Conservation (phyloP, 1,140 invertebrate species). For the Papilio polytes region DNA sequence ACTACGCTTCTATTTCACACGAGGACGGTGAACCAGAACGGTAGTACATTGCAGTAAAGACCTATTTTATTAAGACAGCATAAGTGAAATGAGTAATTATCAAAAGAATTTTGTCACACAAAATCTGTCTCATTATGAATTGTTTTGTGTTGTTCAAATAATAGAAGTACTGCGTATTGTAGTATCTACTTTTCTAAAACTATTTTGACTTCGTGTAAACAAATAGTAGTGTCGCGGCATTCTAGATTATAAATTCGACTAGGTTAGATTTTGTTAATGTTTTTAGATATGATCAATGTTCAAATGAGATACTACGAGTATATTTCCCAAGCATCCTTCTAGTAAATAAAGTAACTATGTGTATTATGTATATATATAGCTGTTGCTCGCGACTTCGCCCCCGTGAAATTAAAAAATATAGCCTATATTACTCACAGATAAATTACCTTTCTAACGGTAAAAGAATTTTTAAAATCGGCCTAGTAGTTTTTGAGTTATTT, state of each 20-base stretch:
- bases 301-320: not conserved
- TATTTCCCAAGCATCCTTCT: no score
- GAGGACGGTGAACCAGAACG: not conserved
- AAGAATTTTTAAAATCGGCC: no score
- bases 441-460: no score
- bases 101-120: not conserved
- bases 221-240: not conserved
- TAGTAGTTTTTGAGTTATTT: no score
- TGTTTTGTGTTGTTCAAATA: not conserved
- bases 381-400: no score
- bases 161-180: not conserved
- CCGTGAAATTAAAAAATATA: no score
- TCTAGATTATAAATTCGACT: not conserved
- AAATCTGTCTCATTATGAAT: not conserved
- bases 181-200: not conserved
- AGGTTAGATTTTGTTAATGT: not conserved
- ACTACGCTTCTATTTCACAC: not conserved
- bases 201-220: not conserved
- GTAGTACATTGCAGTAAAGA: no score
- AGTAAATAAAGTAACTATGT: no score
- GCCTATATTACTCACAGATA: no score
- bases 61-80: no score
- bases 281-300: not conserved
- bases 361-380: no score
- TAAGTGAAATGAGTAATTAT: no score